Evolutionary conservation across 2,113 vertebrate genomes (phyloP).

Genomic region (Shinisaurus crocodilurus): DNA sequence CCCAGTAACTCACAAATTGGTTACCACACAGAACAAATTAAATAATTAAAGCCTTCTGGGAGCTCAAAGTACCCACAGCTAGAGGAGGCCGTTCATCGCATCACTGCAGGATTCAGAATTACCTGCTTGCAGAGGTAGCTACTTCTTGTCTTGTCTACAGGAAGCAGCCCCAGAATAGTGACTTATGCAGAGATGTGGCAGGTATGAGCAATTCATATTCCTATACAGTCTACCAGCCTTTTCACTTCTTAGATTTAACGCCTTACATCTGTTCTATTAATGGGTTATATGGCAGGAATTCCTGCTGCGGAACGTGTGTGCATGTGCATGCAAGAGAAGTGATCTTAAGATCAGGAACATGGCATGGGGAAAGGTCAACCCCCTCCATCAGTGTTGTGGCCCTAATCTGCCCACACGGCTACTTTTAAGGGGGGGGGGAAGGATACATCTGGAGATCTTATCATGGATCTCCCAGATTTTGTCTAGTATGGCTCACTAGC

Average conservation of each 20-base stretch:
- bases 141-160: background rate
- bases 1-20: background rate
- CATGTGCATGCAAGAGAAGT: background rate
- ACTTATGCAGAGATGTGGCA: background rate
- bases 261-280: background rate
- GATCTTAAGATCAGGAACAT: too few species aligned
- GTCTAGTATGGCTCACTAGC: background rate
- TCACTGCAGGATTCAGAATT: background rate
- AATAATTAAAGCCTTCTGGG: background rate
- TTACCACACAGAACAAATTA: background rate
- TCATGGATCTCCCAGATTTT: background rate
- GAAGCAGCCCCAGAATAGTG: background rate
- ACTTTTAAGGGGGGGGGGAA: too few species aligned
- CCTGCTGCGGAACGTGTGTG: background rate
- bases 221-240: background rate
- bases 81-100: background rate
- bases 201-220: background rate
- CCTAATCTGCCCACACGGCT: too few species aligned
- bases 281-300: background rate
- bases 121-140: background rate
- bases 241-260: background rate
- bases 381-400: too few species aligned
- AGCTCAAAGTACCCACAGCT: background rate
- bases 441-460: too few species aligned
- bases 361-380: too few species aligned